Base-by-base conservation (phyloP, 2,113 vertebrate species). In the Oryzias melastigma region DNA sequence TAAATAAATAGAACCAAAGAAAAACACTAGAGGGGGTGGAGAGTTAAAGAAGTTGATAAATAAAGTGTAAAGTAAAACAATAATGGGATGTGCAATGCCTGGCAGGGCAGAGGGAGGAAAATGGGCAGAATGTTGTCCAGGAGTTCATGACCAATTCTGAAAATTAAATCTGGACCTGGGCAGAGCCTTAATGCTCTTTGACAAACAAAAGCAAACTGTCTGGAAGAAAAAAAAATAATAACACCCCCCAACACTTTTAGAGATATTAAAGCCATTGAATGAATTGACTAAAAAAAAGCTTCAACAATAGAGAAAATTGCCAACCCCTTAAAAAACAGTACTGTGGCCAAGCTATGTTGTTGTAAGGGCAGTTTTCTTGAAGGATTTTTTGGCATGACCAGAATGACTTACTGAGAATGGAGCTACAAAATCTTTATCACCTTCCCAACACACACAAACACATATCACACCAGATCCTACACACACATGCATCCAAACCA, bases 261-360 rank as follows among this genome's bases (percentile, higher is more conserved):
- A 68, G 68, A 61, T 82, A 86, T 88, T 87, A 82, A 88, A 87
- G 46, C 54, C 59, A 68, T 19, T 80, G 71, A 68, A 80, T 57
- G 58, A 73, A 70, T 44, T 77, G 71, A 72, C 77, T 55, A 69
- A 72, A 46, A 76, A 46, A 76, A 18, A 35, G 49, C 68, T 71
- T 43, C 57, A 58, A 79, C 78, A 80, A 85, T 25, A 55, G 60
- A 83, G 62, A 65, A 74, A 81, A 73, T 66, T 84, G 82, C 82
- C 77, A 85, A 74, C 78, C 55, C 71, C 27, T 51, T 67, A n/a
- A 58, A 74, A 74, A 69, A 79, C 72, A 80, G 65, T 69, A 66
- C 73, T 68, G 70, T 68, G 62, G 75, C 75, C 83, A 81, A 75
- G 64, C 71, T 52, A 76, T 82, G 78, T 83, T 81, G 68, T 81